Evolutionary conservation across 2,797 vertebrate species (phyloP).

Genomic region (Falco biarmicus): DNA sequence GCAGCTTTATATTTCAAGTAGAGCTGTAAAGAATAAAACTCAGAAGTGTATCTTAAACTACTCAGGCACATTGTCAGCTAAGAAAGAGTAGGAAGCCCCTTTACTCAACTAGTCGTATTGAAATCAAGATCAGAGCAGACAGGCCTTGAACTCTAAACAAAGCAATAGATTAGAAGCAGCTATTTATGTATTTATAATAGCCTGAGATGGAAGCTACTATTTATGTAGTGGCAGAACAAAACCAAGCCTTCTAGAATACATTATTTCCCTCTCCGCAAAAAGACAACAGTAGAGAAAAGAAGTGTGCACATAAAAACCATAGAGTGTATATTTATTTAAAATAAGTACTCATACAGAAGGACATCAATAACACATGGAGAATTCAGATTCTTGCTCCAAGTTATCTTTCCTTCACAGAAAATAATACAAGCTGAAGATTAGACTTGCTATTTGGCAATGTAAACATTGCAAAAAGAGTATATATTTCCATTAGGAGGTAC

Average conservation of each 20-base stretch:
- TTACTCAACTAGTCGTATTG: not conserved
- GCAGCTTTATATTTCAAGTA: not conserved
- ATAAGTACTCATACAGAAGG: slow-evolving; percentile 32
- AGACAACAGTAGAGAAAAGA: not conserved
- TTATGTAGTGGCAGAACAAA: not conserved
- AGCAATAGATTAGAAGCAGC: not conserved
- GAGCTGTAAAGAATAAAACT: not conserved
- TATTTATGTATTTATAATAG: not conserved
- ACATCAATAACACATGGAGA: not conserved
- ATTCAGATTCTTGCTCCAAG: not conserved
- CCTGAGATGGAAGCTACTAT: not conserved
- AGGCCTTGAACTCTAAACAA: not conserved
- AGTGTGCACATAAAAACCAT: not conserved
- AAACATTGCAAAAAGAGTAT: not conserved
- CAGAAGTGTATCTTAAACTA: not conserved
- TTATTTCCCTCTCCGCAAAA: not conserved
- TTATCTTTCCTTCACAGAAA: not conserved
- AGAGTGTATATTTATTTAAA: slow-evolving; percentile 50
- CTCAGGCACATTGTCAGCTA: not conserved
- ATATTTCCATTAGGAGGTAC: not conserved
- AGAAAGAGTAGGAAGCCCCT: not conserved
- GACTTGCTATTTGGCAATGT: not conserved
- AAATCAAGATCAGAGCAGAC: not conserved
- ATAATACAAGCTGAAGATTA: not conserved
- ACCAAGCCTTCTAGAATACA: not conserved